Evolutionary conservation across 2,797 vertebrate species (phyloP).

Genomic region (Vireo griseus): DNA sequence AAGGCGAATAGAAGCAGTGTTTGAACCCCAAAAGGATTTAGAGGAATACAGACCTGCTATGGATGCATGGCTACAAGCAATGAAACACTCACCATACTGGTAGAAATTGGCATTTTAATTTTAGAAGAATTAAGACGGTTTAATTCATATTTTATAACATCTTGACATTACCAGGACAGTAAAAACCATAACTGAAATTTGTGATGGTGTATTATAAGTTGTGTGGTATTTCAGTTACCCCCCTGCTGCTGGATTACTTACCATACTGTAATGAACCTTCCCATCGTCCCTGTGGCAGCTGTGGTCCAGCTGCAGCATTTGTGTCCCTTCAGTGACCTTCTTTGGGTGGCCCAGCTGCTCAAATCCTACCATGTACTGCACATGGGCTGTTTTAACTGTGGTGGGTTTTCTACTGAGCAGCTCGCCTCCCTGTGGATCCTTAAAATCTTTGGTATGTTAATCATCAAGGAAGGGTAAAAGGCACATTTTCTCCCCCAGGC

Average conservation of each 20-base stretch:
- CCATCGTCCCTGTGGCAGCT: background rate
- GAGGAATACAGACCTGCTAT: conserved; percentile 78
- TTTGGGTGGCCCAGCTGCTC: conserved; percentile 16
- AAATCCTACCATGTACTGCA: background rate
- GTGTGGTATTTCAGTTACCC: background rate
- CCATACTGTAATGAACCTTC: background rate
- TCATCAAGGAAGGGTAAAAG: background rate
- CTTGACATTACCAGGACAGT: background rate
- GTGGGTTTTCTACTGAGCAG: background rate
- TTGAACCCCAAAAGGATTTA: conserved; percentile 75
- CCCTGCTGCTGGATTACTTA: background rate
- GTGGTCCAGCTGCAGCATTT: conserved; percentile 26
- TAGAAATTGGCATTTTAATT: conserved; percentile 72
- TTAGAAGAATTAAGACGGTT: background rate
- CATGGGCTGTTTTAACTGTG: background rate
- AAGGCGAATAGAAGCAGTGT: conserved; percentile 76
- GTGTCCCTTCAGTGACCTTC: conserved; percentile 27
- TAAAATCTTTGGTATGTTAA: background rate
- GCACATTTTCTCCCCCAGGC: background rate
- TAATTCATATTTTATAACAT: background rate
- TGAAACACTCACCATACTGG: conserved; percentile 85
- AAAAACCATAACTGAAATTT: background rate
- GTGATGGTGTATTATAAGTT: background rate
- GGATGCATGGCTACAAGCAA: conserved; percentile 87
- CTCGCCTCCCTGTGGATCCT: background rate